Base-by-base conservation (phyloP, 2,797 vertebrate genomes). In the Anguilla obscura region DNA sequence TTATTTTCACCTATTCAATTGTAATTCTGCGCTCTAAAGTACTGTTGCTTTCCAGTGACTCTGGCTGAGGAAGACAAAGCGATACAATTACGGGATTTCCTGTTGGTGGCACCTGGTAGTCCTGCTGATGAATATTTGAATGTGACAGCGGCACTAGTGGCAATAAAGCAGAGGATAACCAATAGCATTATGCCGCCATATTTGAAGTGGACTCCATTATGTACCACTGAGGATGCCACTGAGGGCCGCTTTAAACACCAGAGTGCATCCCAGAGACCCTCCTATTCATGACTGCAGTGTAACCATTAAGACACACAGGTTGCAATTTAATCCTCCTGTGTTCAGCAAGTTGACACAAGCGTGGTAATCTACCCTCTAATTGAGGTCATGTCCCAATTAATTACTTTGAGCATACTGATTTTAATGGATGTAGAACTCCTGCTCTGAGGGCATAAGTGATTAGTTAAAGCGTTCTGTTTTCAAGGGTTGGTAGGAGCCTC, bases 51-150 rank as follows among this genome's bases (percentile, higher is more conserved):
- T 88, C 80, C 84, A 21, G 58, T 50, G 86, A 86, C 85, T 74
- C 30, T 58, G n/a, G 88, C 87, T 86, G 92, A 92, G 92, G 92
- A 94, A 95, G 93, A 95, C 91, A 90, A 90, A 94, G 92, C 89
- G 90, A 93, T 92, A 90, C 93, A 93, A 95, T 96, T 94, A 94
- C 93, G 89, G 91, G 88, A 93, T 94, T 94, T 94, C 94, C 93
- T 92, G 92, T 90, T 84, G 90, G 90, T 92, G 92, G 93, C 94
- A 94, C 93, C 93, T 93, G 93, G 87, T 94, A 92, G 93, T 90
- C 91, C 88, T 91, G 92, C 90, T 92, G 50, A 86, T 87, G 90
- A 91, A 91, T 87, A 94, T 96, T 93, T 95, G 92, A 95, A 95
- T 94, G 91, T 90, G 91, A 93, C 94, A 90, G 90, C 84, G 89